Evolutionary conservation across 1,140 invertebrate genomes (phyloP).

Genomic region (Ditylenchus dipsaci): DNA sequence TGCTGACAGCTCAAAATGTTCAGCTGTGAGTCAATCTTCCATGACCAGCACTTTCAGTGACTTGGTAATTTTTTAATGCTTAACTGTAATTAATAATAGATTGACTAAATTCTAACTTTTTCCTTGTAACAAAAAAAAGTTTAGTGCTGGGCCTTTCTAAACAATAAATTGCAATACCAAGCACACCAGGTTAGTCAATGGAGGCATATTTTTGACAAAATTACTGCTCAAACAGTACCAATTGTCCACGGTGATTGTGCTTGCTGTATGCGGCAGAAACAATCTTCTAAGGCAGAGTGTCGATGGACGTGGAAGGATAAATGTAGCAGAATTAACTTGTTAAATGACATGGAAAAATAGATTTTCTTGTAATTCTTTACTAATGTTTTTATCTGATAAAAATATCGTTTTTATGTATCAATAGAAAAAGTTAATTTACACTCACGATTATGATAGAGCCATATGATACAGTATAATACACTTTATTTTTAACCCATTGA

Average conservation of each 20-base stretch:
- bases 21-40: slow-evolving; percentile 5
- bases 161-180: slow-evolving; percentile 5
- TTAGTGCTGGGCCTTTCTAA: slow-evolving; percentile 15
- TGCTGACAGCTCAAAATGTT: not conserved
- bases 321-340: slow-evolving; percentile 14
- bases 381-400: too few species aligned
- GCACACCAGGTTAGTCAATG: not conserved
- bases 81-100: slow-evolving; percentile 8
- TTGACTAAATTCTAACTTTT: not conserved
- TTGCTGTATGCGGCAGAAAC: slow-evolving; percentile 20
- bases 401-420: too few species aligned
- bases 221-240: slow-evolving; percentile 1
- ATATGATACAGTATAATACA: too few species aligned
- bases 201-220: not conserved
- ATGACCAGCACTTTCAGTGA: slow-evolving; percentile 19
- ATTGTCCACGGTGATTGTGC: slow-evolving; percentile 18
- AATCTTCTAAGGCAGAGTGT: slow-evolving; percentile 11
- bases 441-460: too few species aligned
- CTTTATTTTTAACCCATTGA: too few species aligned
- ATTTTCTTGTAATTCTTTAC: too few species aligned
- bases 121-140: too few species aligned
- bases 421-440: too few species aligned
- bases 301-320: slow-evolving; percentile 32
- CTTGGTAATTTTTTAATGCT: not conserved
- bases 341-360: not conserved